Base-by-base conservation (phyloP, 2,888 invertebrate species). In the Pelosia muscerda region DNA sequence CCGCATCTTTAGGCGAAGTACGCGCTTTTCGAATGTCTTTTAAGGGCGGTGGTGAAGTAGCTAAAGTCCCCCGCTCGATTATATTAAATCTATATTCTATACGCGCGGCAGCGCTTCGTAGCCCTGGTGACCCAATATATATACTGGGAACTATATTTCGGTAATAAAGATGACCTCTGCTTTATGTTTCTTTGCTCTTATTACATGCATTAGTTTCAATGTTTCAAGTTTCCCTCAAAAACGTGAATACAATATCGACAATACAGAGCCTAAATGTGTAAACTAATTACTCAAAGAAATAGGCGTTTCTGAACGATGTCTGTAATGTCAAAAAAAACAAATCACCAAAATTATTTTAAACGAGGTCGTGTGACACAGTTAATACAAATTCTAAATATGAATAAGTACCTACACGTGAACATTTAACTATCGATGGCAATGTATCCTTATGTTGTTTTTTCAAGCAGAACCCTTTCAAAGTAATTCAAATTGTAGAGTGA, bases 161-260 rank as follows among this genome's bases (percentile, higher is more conserved):
- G 63, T 72, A 65, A 75, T 68, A 71, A 73, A 73, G 63, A 60
- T 31, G 75, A 73, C 77, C 77, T 79, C 64, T 69, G 49, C 23
- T 62, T 58, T 5, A 49, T 61, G 72, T 57, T 55, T 55, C 57
- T 49, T 61, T 64, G 60, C 15, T 71, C 56, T 66, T 53, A 56
- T 34, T 63, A 56, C 54, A 55, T n/a, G 26, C 54, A 55, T 66
- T 58, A 58, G 19, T 58, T 19, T 38, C 67, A 57, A 64, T 62
- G 62, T 62, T 62, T 55, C 49, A 61, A 65, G 58, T 69, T 73
- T 10, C 15, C 23, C 1, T 23, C n/a, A 54, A 26, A 54, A 31
- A 62, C 22, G 31, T 49, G 15, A 26, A 23, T 22, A 23, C 54
- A 11, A n/a, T 8, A 55, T 11, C 2, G n/a, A 59, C 38, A 38